Evolutionary conservation across 2,113 vertebrate species (phyloP), one percentile per base, ranked within the genome.

Genomic region (Vimba vimba): DNA sequence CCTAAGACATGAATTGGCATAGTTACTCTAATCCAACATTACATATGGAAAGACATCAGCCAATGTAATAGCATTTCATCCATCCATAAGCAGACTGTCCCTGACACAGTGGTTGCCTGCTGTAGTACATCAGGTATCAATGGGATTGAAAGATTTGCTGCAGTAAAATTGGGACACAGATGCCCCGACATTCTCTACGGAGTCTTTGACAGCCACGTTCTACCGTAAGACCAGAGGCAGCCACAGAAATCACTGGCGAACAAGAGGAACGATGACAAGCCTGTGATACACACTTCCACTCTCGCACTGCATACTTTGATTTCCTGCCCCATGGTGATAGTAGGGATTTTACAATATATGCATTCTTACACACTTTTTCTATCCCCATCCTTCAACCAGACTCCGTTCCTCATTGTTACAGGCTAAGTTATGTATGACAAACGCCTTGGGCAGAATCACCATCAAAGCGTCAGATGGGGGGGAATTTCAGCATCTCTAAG

Each of bases 371-470:
- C 91, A 90, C 86, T 30, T 77, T 86, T 47, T 79, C 83, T 86
- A 82, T 89, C 86, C 86, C 79, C 78, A 68, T 64, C 85, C 45
- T 75, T 90, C 90, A 95, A 92, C 92, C 85, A 90, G 90, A 91
- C 92, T 92, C 94, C 94, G 94, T 94, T 95, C 94, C 89, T 93
- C 95, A 96, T 96, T 96, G 96, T 96, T 96, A 96, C 94, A 92
- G 94, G 88, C 94, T 95, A 95, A 97, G 93, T 94, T 96, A 95
- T 94, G 93, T 94, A 94, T 96, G 95, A 96, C 95, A 95, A 96
- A 96, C 0, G 94, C 96, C 96, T 81, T 89, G 91, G 95, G 95
- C 95, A 92, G 93, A 92, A 93, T 94, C 94, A 93, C 94, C 92
- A 92, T 96, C 95, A 96, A 97, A 97, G 94, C 92, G 15, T 87